phyloP scores from a whole-genome alignment of 2,113 vertebrate species.

The Campylomormyrus numenius region DNA sequence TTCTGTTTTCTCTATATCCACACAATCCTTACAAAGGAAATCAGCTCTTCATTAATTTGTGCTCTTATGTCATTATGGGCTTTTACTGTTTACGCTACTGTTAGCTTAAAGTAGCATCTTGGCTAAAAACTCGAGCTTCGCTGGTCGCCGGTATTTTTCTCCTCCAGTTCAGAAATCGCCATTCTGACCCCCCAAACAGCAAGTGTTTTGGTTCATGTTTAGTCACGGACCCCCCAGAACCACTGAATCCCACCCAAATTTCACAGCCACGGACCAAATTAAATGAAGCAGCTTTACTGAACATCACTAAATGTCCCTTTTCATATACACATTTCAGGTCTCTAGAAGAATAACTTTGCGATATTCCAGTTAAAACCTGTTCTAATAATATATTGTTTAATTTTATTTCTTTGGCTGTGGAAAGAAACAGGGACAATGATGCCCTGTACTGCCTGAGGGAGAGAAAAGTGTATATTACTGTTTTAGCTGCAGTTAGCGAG shows the following conservation, averaged over 20 bases:
- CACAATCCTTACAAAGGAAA: not conserved
- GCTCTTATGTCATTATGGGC: not conserved
- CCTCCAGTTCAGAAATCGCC: not conserved
- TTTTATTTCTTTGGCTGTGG: not conserved
- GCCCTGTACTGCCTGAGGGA: not conserved
- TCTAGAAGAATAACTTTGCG: not conserved
- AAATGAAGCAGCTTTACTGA: not conserved
- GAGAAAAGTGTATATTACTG: not conserved
- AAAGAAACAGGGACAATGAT: not conserved
- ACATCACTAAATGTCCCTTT: not conserved
- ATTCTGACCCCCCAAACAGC: not conserved
- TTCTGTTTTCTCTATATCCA: not conserved
- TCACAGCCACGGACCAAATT: not conserved
- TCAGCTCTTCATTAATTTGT: not conserved
- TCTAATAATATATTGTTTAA: not conserved
- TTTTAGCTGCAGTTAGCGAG: not conserved
- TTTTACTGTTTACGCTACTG: not conserved
- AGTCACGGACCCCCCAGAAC: not conserved
- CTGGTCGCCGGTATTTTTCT: not conserved
- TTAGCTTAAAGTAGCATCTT: not conserved
- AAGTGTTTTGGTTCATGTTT: not conserved
- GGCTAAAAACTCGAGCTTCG: not conserved
- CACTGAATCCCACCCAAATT: not conserved
- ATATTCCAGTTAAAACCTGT: not conserved
- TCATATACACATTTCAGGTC: not conserved